Evolutionary conservation across 2,888 invertebrate genomes (phyloP).

Genomic region (Copidosoma aretas): DNA sequence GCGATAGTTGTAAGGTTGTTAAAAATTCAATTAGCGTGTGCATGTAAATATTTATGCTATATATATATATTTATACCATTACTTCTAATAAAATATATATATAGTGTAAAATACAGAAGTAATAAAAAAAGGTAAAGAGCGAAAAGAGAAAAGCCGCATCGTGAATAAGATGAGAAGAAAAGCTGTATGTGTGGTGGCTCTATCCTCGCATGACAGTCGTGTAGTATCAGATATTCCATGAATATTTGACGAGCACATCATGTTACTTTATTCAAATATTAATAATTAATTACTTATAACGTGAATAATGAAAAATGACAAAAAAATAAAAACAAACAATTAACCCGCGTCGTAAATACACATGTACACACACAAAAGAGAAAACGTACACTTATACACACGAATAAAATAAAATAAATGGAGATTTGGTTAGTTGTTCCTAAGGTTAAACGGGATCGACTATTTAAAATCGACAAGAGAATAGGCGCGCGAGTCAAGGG

Average conservation of each 20-base stretch:
- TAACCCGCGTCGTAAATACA: slow-evolving; percentile 50
- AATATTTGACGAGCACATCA: slow-evolving; percentile 59
- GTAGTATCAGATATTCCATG: slow-evolving; percentile 60
- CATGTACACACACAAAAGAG: slow-evolving; percentile 37
- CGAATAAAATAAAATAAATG: slow-evolving; percentile 42
- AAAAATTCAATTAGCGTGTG: slow-evolving; percentile 51
- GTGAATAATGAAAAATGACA: slow-evolving; percentile 57
- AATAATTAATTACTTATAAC: slow-evolving; percentile 60
- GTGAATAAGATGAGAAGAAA: slow-evolving; percentile 30
- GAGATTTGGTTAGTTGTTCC: slow-evolving; percentile 60
- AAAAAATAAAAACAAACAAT: slow-evolving; percentile 51
- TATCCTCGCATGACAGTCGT: slow-evolving; percentile 59
- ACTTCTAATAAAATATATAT: slow-evolving; percentile 47
- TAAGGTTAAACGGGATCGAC: slow-evolving; percentile 51
- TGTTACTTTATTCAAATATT: slow-evolving; percentile 61
- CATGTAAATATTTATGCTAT: slow-evolving; percentile 61
- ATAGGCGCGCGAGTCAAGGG: slow-evolving; percentile 20
- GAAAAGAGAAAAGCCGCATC: slow-evolving; percentile 22
- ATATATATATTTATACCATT: slow-evolving; percentile 54
- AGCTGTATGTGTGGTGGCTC: slow-evolving; percentile 49
- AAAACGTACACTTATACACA: slow-evolving; percentile 43
- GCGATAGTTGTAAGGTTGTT: slow-evolving; percentile 55
- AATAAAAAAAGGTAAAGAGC: slow-evolving; percentile 13
- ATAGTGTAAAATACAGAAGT: slow-evolving; percentile 45
- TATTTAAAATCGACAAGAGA: slow-evolving; percentile 20